Conservation (phyloP, 2,797 vertebrate species). For the Anguilla anguilla region DNA sequence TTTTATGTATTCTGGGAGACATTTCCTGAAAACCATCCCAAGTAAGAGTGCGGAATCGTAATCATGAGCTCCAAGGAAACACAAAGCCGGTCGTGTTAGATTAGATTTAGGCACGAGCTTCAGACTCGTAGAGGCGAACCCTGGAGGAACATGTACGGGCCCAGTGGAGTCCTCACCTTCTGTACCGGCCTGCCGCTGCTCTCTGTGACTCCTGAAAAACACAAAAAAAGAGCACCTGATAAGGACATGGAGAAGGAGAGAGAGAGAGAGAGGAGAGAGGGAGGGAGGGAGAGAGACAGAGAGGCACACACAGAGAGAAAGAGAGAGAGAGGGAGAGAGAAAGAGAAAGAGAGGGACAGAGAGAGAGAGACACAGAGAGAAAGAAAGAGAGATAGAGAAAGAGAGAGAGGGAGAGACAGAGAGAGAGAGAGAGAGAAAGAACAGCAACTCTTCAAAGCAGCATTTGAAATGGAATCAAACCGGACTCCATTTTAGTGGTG, state of each 20-base stretch:
- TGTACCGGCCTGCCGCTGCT: conserved; percentile 79
- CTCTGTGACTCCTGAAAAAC: conserved; percentile 81
- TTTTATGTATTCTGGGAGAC: background rate
- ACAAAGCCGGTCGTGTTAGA: background rate
- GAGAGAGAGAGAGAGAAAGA: conserved; percentile 10
- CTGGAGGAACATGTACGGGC: background rate
- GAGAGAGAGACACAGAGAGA: background rate
- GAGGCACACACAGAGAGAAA: background rate
- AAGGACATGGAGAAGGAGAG: background rate
- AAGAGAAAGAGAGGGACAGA: background rate
- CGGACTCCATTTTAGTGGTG: background rate
- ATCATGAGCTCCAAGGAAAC: background rate
- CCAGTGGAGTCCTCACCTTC: conserved; percentile 78
- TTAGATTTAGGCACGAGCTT: background rate
- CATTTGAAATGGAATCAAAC: background rate
- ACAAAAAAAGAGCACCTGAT: conserved; percentile 47
- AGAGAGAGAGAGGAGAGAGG: background rate
- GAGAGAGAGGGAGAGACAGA: no score
- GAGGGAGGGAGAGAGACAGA: conserved; percentile 4
- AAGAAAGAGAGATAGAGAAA: background rate
- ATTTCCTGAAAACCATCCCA: background rate
- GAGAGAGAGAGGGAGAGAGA: background rate
- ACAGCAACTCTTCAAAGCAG: background rate
- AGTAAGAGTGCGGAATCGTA: background rate
- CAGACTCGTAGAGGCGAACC: background rate